Evolutionary conservation across 53 echinoderm and acorn worm genomes (phyloP), one percentile per base, ranked within the genome.

Genomic region (Holothuria leucospilota): DNA sequence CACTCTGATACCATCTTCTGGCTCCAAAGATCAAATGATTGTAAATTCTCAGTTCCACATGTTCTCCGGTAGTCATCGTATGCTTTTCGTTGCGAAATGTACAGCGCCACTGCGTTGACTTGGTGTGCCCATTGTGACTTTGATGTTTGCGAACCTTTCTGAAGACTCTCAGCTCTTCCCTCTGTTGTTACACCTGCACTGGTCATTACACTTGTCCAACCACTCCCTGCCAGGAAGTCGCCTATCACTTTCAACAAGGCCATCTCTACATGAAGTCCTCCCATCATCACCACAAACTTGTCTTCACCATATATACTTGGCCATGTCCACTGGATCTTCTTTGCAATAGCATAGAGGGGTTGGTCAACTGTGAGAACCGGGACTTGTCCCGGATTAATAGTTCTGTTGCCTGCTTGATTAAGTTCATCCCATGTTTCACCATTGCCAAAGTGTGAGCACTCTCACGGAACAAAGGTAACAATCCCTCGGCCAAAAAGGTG

Each of bases 241-340:
- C 77, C 86, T 39, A 75, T 77, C 9, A 62, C 51, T 30, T 77
- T 86, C 62, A 77, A 62, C 49, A 77, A 18, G 5, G 77, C 77
- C 77, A 73, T 86, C 49, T 86, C 86, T 30, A 86, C 63, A 52
- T 86, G 86, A 15, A 86, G 63, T 77, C 77, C 86, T 29, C 86
- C 86, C 24, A 86, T 51, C 86, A 86, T 77, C 14, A 86, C 77
- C 15, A 86, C 86, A 77, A 59, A 86, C 39, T 77, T 59, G 61
- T 86, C 77, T 77, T 75, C 86, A 3, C 86, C 86, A 59, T 75
- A 77, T n/a, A 77, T 21, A 18, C 63, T 42, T 77, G 86, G 77
- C 58, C 62, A 86, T 75, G 60, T 75, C 86, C 86, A 75, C 63
- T 86, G 86, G 24, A 86, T 77, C 42, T 63, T 60, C 77, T 86